These are phyloP conservation scores for Hozukius guyotensis DNA, from an alignment of 2,797 vertebrate genomes.

Conservation along the genomic window DNA sequence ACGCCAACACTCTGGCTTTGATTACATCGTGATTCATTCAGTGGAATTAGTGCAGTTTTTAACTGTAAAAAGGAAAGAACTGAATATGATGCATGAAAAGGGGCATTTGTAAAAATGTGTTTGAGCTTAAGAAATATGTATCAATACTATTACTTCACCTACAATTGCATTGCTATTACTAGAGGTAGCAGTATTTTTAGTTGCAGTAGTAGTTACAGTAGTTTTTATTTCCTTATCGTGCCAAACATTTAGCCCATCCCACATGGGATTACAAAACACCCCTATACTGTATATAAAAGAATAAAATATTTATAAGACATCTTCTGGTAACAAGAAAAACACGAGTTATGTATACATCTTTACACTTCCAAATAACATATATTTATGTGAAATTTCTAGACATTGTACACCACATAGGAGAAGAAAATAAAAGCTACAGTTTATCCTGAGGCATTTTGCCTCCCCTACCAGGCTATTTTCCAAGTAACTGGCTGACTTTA, in stretches of 20 bases:
- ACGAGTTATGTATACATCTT: background rate
- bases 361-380: background rate
- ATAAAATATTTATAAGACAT: background rate
- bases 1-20: slow-evolving; percentile 8
- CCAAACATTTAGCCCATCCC: background rate
- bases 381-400: background rate
- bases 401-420: background rate
- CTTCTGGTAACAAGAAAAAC: background rate
- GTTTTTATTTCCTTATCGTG: background rate
- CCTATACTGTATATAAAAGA: background rate
- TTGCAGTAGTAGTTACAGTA: background rate
- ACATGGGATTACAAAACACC: background rate
- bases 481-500: background rate
- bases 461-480: background rate
- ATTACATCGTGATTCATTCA: slow-evolving; percentile 17
- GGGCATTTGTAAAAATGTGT: background rate
- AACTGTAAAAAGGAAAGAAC: background rate
- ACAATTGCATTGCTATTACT: background rate
- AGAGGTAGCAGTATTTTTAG: background rate
- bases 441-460: slow-evolving; percentile 6
- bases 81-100: background rate
- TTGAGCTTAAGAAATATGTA: background rate
- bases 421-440: background rate
- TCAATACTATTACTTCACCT: background rate
- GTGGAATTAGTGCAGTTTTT: background rate